These are phyloP conservation scores for Epinotia demarniana DNA, from an alignment of 2,888 invertebrate genomes.

Conservation along the genomic window DNA sequence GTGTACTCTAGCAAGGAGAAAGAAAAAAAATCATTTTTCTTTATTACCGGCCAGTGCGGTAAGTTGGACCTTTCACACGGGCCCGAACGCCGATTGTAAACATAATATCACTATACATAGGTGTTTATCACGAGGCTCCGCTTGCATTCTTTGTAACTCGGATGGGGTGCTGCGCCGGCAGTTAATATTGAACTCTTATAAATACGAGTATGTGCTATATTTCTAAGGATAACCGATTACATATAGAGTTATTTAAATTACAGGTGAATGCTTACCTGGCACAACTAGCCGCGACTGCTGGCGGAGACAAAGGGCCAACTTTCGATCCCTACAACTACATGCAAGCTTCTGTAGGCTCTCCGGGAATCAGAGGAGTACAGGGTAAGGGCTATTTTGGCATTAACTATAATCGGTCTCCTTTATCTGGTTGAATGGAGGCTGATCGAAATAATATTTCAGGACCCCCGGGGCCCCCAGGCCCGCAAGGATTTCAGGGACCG, in stretches of 20 bases:
- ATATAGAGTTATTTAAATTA: not conserved
- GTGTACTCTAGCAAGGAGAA: no score
- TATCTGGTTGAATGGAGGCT: not conserved
- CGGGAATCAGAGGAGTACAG: slow-evolving; percentile 91
- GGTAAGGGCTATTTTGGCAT: slow-evolving; percentile 72
- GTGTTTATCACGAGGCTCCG: no score
- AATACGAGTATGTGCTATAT: no score
- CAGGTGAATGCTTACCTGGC: slow-evolving; percentile 90
- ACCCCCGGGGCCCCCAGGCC: slow-evolving; percentile 81
- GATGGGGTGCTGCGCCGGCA: no score
- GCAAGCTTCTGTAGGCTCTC: slow-evolving; percentile 91
- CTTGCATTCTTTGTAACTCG: no score
- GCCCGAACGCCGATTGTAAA: no score
- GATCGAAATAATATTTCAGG: slow-evolving; percentile 56
- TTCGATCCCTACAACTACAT: slow-evolving; percentile 89
- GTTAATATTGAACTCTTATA: no score
- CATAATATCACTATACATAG: no score
- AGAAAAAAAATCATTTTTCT: no score
- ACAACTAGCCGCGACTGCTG: slow-evolving; percentile 88
- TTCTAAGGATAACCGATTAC: not conserved
- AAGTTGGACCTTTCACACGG: no score
- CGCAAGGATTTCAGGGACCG: slow-evolving; percentile 93
- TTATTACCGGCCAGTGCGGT: no score
- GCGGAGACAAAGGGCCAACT: slow-evolving; percentile 91
- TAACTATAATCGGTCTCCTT: not conserved